A percentile compares a stretch with the other conserved stretches of the same genome.
phyloP scores from a whole-genome alignment of 2,797 vertebrate genomes.

The Schizothorax lantsangensis region DNA sequence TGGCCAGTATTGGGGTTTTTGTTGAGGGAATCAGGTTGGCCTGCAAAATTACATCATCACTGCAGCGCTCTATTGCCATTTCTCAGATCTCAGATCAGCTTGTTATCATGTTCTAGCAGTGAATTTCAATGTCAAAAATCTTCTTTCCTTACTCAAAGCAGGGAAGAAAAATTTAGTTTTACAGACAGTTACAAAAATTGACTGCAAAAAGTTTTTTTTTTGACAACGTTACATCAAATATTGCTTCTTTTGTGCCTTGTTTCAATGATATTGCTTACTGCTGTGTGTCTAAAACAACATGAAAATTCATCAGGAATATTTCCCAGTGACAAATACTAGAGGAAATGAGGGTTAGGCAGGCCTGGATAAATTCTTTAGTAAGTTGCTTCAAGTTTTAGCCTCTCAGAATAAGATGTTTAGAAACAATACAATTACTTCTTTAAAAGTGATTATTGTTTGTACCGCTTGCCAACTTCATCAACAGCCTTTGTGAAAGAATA shows the following conservation, averaged over 20 bases:
- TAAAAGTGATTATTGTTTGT: neutral
- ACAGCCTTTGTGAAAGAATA: neutral
- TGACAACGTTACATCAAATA: neutral
- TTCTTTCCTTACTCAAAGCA: neutral
- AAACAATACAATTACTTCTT: neutral
- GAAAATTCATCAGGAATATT: neutral
- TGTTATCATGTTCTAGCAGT: neutral
- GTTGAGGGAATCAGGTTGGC: neutral
- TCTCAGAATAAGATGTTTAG: neutral
- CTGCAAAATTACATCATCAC: neutral
- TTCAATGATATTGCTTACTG: too few relatives aligned
- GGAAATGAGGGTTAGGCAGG: neutral
- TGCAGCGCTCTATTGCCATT: neutral
- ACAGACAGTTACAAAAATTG: neutral
- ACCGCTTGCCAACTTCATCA: neutral
- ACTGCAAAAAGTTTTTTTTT: neutral
- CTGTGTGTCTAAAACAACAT: neutral
- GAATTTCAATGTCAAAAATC: neutral
- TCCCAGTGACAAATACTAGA: neutral
- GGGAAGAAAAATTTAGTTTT: neutral
- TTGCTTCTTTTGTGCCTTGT: neutral
- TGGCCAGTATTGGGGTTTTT: neutral
- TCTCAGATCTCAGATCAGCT: neutral
- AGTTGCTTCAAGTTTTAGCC: neutral
- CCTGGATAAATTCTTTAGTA: neutral